A percentile compares a stretch with the other conserved stretches of the same genome.
Conservation (phyloP, 2,113 vertebrate genomes). For the Trichomycterus rosablanca region DNA sequence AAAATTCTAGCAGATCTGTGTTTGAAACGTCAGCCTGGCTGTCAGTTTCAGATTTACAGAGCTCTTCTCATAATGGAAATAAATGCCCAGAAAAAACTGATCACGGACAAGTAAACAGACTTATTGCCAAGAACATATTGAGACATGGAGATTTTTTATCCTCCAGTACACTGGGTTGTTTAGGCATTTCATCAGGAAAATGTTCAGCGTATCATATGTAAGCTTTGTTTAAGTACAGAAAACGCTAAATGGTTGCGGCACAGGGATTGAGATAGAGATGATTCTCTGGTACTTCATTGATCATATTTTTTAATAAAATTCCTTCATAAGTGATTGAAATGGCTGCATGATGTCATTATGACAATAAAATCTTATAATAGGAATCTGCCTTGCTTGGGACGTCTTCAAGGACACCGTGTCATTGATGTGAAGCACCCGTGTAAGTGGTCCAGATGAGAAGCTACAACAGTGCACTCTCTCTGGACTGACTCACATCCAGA, state of each 20-base stretch:
- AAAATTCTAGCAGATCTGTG: too few species aligned
- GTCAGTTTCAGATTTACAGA: too few species aligned
- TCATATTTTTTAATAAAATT: not conserved
- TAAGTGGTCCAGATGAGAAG: not conserved
- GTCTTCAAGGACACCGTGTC: not conserved
- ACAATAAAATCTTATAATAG: not conserved
- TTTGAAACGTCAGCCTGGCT: too few species aligned
- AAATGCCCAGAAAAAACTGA: too few species aligned
- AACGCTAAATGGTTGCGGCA: not conserved
- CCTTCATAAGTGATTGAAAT: not conserved
- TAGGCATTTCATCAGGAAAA: not conserved
- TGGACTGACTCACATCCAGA: not conserved
- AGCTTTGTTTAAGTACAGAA: not conserved
- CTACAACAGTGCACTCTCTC: not conserved
- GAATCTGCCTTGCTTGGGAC: not conserved
- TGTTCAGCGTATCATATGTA: not conserved
- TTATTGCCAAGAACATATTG: too few species aligned
- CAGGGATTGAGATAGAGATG: not conserved
- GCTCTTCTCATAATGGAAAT: too few species aligned
- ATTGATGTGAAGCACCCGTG: too few species aligned
- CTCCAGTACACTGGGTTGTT: constrained; percentile 9
- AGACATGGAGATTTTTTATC: not conserved
- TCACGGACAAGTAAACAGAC: too few species aligned
- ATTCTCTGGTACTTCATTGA: constrained; percentile 1
- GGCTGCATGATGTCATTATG: not conserved